Percentiles rank a stretch among this genome's conserved stretches.
phyloP scores from a whole-genome alignment of 1,140 invertebrate genomes.

The Thaumatotibia leucotreta region DNA sequence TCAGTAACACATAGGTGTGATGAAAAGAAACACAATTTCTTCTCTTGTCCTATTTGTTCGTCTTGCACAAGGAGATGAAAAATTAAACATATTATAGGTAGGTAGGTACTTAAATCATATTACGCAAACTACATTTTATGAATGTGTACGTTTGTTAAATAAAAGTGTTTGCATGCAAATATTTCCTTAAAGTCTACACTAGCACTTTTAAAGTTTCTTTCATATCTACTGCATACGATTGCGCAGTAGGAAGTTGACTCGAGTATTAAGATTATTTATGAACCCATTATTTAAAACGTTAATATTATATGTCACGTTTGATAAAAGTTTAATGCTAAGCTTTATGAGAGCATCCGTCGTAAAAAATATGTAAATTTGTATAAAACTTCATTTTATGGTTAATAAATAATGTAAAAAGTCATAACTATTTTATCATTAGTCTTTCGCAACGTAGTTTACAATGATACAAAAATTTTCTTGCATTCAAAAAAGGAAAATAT shows the following conservation, averaged over 20 bases:
- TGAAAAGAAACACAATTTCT: too few species aligned
- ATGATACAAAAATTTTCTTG: not conserved
- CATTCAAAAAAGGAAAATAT: too few species aligned
- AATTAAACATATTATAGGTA: too few species aligned
- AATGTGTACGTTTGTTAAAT: too few species aligned
- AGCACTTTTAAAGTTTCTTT: too few species aligned
- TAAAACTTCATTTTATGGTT: constrained; percentile 1
- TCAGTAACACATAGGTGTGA: too few species aligned
- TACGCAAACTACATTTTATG: too few species aligned
- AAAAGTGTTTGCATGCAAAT: too few species aligned
- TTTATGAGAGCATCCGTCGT: not conserved
- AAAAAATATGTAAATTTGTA: not conserved
- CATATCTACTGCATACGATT: not conserved
- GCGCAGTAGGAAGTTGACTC: not conserved
- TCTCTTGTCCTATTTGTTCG: too few species aligned
- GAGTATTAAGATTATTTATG: not conserved
- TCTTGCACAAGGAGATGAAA: too few species aligned
- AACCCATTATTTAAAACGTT: constrained; percentile 6
- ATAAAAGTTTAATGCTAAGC: not conserved
- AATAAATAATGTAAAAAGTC: constrained; percentile 8
- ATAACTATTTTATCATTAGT: not conserved
- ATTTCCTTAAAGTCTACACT: too few species aligned
- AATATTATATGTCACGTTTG: constrained; percentile 1
- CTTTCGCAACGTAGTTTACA: not conserved
- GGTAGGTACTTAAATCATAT: too few species aligned